Evolutionary conservation across 92 coral and sea anemone genomes (phyloP), one percentile per base, ranked within the genome.

Genomic region (Pocillopora grandis): DNA sequence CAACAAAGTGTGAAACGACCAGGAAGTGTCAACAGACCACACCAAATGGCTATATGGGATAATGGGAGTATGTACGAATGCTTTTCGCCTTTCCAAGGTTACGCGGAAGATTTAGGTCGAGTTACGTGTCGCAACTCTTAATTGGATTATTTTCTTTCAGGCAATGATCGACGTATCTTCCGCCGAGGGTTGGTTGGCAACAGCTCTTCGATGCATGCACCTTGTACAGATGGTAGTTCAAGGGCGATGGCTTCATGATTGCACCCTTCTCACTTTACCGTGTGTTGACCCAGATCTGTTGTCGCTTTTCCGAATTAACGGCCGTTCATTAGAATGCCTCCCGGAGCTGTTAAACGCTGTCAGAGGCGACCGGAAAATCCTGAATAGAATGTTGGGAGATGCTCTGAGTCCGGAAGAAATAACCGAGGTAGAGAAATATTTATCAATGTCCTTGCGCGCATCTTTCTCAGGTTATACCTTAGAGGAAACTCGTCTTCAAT

Each of bases 161-260:
- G 99, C 99, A 19, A 96, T 96, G 99, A 88, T 97, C 59, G 99
- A 97, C 88, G 89, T 94, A n/a, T 92, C 95, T 7, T 97, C 99
- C 37, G 97, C 95, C 60, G 95, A 91, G 66, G 99, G 99, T 12
- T 97, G 99, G 98, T 89, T 97, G 12, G 95, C 98, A 0, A 97
- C 99, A 21, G 85, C 90, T 1, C 89, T 97, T 2, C 99, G 94
- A 37, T 89, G 86, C 65, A 97, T 95, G 98, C 92, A 94, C 83
- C 79, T 97, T 15, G 92, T 94, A 0, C 99, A 97, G 87, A 97
- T 97, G 99, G 93, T 92, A n/a, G 85, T 97, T 13, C 99, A 97
- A 73, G 97, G 92, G 12, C 95, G 98, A 37, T 97, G 99, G 99
- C 80, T 97, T 55, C 95, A 97, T 42, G 99, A 97, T 82, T 97